Percentiles rank a stretch among this genome's conserved stretches.
These are phyloP conservation scores for Mergus octosetaceus DNA, from an alignment of 2,797 vertebrate species.

Conservation along the genomic window DNA sequence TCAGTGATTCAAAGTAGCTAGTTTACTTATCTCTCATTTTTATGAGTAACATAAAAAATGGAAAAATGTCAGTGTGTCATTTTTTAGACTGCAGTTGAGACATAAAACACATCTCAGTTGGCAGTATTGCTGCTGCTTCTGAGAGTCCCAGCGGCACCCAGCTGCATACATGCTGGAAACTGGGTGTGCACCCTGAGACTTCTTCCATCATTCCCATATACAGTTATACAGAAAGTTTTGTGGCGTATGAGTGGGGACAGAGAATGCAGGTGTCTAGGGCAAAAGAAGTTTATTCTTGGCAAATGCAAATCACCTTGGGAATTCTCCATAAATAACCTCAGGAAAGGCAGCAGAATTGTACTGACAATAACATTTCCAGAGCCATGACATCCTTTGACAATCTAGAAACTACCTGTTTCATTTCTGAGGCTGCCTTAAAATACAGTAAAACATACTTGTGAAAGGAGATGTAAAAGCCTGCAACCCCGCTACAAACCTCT, in stretches of 20 bases:
- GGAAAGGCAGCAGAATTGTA: background rate
- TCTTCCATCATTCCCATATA: background rate
- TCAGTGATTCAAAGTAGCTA: background rate
- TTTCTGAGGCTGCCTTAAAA: background rate
- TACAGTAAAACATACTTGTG: background rate
- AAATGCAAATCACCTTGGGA: background rate
- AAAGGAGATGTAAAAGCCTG: background rate
- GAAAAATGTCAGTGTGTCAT: rapidly evolving
- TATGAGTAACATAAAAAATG: background rate
- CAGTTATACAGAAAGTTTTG: background rate
- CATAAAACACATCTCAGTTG: background rate
- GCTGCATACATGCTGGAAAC: background rate
- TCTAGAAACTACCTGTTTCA: background rate
- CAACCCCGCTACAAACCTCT: background rate
- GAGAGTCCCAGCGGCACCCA: background rate
- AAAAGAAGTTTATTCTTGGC: background rate
- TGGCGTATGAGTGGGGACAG: rapidly evolving
- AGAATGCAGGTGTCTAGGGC: background rate
- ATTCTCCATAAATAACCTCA: background rate
- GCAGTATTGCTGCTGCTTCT: background rate
- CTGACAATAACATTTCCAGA: background rate
- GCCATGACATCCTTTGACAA: background rate
- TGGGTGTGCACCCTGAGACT: background rate
- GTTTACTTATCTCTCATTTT: background rate
- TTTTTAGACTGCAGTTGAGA: background rate